A percentile compares a stretch with the other conserved stretches of the same genome.
Evolutionary conservation across 2,888 invertebrate species (phyloP).

Genomic region (Asteroscopus sphinx): DNA sequence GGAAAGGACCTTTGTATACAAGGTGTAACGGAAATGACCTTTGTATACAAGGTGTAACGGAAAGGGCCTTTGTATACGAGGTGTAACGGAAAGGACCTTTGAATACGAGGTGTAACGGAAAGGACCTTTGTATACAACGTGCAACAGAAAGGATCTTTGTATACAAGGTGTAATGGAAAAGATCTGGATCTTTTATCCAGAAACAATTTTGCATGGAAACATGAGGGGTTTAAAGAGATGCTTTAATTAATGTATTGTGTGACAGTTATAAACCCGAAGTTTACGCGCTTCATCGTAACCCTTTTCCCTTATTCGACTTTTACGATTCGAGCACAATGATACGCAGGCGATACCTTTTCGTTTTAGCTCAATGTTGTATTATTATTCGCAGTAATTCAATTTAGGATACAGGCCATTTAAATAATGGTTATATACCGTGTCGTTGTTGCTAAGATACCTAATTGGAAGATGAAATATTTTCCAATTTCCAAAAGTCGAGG

Average conservation of each 20-base stretch:
- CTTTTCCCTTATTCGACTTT: conserved; percentile 43
- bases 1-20: conserved; percentile 11
- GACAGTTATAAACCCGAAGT: conserved; percentile 42
- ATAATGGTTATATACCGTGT: neutral
- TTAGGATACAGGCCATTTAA: neutral
- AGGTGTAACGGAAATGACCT: too few species aligned
- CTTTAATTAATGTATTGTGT: conserved; percentile 40
- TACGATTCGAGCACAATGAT: conserved; percentile 47
- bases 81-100: too few species aligned
- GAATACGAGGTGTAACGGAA: too few species aligned
- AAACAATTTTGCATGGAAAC: conserved; percentile 25
- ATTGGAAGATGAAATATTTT: too few species aligned
- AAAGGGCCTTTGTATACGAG: conserved; percentile 5
- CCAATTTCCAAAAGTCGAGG: too few species aligned
- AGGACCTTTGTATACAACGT: conserved; percentile 7
- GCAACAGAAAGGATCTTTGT: too few species aligned
- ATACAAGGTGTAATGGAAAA: too few species aligned
- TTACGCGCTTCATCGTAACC: conserved; percentile 47
- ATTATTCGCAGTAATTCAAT: conserved; percentile 30
- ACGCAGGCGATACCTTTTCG: conserved; percentile 31
- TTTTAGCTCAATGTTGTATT: conserved; percentile 21
- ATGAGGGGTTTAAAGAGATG: conserved; percentile 20
- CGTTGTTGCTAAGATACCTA: too few species aligned
- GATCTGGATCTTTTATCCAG: conserved; percentile 15
- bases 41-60: too few species aligned